These are phyloP conservation scores for Epizoanthus stellaris DNA, from an alignment of 92 coral and sea anemone genomes.

Conservation along the genomic window DNA sequence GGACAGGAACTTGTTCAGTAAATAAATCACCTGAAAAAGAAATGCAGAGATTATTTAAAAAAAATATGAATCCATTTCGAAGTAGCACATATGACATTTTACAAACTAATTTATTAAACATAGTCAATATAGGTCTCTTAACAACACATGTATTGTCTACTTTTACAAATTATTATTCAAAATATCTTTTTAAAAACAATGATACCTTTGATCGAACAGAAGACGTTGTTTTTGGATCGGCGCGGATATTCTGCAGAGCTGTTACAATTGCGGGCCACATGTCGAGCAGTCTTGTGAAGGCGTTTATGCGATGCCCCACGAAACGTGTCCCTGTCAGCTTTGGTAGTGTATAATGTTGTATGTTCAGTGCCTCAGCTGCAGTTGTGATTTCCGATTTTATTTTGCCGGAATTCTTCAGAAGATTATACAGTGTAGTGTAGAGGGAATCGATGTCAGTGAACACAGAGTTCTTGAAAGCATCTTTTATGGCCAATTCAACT, in stretches of 20 bases:
- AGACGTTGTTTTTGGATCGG: conserved; percentile 9
- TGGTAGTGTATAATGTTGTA: conserved; percentile 31
- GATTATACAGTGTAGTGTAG: conserved; percentile 2
- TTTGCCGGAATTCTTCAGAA: conserved; percentile 25
- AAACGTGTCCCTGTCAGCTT: conserved; percentile 2
- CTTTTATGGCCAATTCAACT: conserved; percentile 28
- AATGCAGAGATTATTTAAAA: background rate
- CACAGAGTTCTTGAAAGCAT: conserved; percentile 29
- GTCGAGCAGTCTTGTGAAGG: conserved; percentile 4
- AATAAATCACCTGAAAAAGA: conserved; percentile 23
- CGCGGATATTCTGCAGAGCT: conserved; percentile 18
- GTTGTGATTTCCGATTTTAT: conserved; percentile 11
- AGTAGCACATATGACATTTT: conserved; percentile 1
- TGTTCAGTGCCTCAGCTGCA: conserved; percentile 31
- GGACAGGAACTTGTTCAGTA: conserved; percentile 38
- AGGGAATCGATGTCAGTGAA: conserved; percentile 10
- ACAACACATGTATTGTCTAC: conserved; percentile 8
- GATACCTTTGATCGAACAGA: conserved; percentile 10
- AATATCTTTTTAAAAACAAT: background rate
- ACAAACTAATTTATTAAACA: background rate
- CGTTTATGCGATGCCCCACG: background rate
- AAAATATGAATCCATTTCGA: conserved; percentile 1
- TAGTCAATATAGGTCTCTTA: background rate
- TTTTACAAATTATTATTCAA: conserved; percentile 1
- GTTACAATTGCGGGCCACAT: conserved; percentile 37